Evolutionary conservation across 1,140 invertebrate genomes (phyloP).

Genomic region (Acromyrmex heyeri): DNA sequence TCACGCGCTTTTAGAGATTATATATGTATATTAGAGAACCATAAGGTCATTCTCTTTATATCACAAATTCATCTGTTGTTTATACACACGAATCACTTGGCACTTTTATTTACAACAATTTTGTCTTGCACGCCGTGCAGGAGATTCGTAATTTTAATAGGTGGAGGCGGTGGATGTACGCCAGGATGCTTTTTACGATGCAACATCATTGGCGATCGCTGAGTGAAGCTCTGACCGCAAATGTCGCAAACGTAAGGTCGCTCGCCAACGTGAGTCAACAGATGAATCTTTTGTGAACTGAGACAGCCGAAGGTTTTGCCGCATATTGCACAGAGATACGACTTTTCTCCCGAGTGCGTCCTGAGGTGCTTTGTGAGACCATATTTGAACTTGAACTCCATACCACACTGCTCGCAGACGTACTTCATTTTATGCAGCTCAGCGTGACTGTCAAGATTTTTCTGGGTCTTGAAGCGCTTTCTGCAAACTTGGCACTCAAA

Average conservation of each 20-base stretch:
- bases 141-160: slow-evolving; percentile 82
- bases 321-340: slow-evolving; percentile 88
- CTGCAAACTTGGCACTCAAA: slow-evolving; percentile 86
- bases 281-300: slow-evolving; percentile 85
- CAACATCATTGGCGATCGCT: slow-evolving; percentile 85
- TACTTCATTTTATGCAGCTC: slow-evolving; percentile 86
- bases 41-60: neutral
- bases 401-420: slow-evolving; percentile 88
- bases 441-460: slow-evolving; percentile 83
- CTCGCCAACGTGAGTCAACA: slow-evolving; percentile 86
- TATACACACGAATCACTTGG: slow-evolving; percentile 60
- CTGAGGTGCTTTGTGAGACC: slow-evolving; percentile 88
- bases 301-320: slow-evolving; percentile 88
- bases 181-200: slow-evolving; percentile 88
- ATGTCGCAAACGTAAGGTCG: slow-evolving; percentile 87
- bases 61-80: neutral
- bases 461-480: slow-evolving; percentile 85
- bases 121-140: slow-evolving; percentile 82
- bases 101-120: slow-evolving; percentile 79
- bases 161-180: slow-evolving; percentile 82
- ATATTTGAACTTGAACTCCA: slow-evolving; percentile 89
- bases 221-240: slow-evolving; percentile 86
- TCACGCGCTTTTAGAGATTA: slow-evolving; percentile 1
- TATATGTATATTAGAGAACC: slow-evolving; percentile 15
- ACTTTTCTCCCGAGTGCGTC: slow-evolving; percentile 90